These are phyloP conservation scores for Norana najaformis DNA, from an alignment of 2,888 invertebrate species.

Conservation along the genomic window DNA sequence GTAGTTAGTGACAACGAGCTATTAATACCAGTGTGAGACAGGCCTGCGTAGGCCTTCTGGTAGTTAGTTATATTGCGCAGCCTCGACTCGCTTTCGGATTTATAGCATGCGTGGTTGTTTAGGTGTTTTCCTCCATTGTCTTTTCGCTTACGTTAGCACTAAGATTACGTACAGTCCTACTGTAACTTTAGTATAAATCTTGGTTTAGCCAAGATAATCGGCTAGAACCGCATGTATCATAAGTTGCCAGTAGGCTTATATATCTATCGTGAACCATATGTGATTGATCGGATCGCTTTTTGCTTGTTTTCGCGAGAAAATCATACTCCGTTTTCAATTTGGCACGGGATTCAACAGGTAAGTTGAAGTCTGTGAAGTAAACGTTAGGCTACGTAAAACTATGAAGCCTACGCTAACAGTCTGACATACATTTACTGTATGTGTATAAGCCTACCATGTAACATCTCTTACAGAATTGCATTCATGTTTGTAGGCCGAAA, in stretches of 20 bases:
- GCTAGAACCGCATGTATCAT: neutral
- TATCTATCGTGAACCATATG: neutral
- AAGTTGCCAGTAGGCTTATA: neutral
- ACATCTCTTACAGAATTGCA: too few relatives aligned
- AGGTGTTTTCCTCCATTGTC: neutral
- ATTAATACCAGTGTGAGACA: too few relatives aligned
- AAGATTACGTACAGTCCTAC: neutral
- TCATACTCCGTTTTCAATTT: neutral
- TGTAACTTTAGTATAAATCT: neutral
- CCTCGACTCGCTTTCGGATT: too few relatives aligned
- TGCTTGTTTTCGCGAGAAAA: neutral
- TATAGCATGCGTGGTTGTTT: neutral
- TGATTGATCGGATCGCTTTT: neutral
- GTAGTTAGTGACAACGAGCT: too few relatives aligned
- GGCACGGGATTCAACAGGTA: neutral
- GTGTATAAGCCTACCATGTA: neutral
- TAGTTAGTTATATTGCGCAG: too few relatives aligned
- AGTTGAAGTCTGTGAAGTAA: neutral
- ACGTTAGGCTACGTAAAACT: too few relatives aligned
- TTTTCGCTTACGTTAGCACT: neutral
- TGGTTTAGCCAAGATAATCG: neutral
- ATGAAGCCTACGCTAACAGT: too few relatives aligned
- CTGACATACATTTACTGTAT: too few relatives aligned
- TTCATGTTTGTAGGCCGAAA: too few relatives aligned
- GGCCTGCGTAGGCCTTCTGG: too few relatives aligned